Evolutionary conservation across 2,888 invertebrate species (phyloP), one percentile per base, ranked within the genome.

Genomic region (Sesia bembeciformis): DNA sequence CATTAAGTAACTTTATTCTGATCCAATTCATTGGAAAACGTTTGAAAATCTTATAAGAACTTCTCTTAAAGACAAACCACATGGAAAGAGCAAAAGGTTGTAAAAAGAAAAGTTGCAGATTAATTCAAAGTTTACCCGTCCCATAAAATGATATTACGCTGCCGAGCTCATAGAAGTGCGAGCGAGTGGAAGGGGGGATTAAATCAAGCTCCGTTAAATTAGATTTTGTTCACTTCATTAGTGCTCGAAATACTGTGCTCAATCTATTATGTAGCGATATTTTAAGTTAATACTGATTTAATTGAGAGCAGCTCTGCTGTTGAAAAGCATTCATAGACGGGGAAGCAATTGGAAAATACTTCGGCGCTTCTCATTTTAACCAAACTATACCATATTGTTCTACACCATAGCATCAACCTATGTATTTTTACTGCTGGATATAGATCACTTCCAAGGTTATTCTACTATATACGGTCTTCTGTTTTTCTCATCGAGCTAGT

Each of bases 71-170:
- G 46, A 46, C 46, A 5, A 46, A 46, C 46, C 23, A 23, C 23
- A 46, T 46, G 23, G 23, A 23, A 23, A 23, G 23, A 23, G 23
- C 23, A 46, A 46, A 46, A 46, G 46, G 46, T 46, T 46, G 46
- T 46, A 46, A 8, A 46, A 46, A 46, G 46, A 46, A 46, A 46
- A 46, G 46, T 46, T 46, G 46, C 23, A 46, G 75, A 77, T 77
- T 78, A 73, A 74, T 68, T 56, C 51, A 39, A 50, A 50, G 50
- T 39, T 50, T 7, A 39, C 39, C 50, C 39, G 50, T 50, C 23
- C 50, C 38, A 50, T 50, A 50, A 50, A 50, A 50, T 50, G 39
- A 50, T 50, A 50, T 50, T 50, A 50, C 39, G n/a, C 50, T 50
- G 39, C 39, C 38, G 50, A 50, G 50, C 50, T 50, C 50, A 39